Percentiles rank a stretch among this genome's conserved stretches.
Evolutionary conservation across 2,797 vertebrate species (phyloP).

Genomic region (Apodemus agrarius): DNA sequence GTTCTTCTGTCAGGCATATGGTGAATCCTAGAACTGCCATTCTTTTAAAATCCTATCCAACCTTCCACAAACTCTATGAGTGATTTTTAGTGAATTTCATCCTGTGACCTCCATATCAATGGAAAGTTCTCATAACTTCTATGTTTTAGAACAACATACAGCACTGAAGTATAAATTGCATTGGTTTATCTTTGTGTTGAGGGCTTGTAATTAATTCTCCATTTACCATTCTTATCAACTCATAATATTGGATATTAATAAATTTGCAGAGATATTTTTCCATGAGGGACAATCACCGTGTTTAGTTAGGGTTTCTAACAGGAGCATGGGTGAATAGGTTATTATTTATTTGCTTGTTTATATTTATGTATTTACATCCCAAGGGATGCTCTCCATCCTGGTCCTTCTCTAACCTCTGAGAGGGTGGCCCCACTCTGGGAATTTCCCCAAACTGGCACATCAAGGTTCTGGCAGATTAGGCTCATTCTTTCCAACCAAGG

Average conservation of each 20-base stretch:
- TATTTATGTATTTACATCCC: neutral
- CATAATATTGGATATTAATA: neutral
- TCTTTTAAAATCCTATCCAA: neutral
- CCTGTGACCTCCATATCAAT: neutral
- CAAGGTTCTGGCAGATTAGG: neutral
- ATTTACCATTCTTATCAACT: neutral
- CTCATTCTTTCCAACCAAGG: neutral
- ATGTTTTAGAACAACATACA: neutral
- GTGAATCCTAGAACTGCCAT: accelerated
- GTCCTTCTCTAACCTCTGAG: neutral
- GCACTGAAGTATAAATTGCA: neutral
- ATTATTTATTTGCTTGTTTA: too few species aligned
- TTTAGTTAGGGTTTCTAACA: neutral
- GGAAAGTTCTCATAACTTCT: neutral
- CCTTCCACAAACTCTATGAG: neutral
- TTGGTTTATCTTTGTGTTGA: neutral
- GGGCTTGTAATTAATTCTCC: neutral
- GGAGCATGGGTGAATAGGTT: neutral
- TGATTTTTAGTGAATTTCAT: neutral
- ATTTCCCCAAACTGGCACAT: neutral
- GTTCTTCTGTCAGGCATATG: neutral
- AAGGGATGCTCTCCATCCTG: neutral
- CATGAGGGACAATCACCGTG: neutral
- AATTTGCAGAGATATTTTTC: neutral
- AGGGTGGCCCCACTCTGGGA: accelerated